A percentile compares a stretch with the other conserved stretches of the same genome.
These are phyloP conservation scores for Platichthys stellatus DNA, from an alignment of 2,113 vertebrate genomes.

Conservation along the genomic window DNA sequence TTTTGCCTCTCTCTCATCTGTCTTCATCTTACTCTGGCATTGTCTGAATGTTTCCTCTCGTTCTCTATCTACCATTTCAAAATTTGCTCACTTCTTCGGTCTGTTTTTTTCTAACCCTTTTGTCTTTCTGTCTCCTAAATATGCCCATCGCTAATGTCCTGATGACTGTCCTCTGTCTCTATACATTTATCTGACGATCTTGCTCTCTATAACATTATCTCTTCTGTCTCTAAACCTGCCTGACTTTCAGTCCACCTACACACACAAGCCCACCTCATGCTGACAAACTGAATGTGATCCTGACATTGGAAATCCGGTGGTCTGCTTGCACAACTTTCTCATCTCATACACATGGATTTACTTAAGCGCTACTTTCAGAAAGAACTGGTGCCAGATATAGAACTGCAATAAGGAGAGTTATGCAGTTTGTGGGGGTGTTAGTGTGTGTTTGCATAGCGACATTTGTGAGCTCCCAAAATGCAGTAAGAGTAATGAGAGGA, in stretches of 20 bases:
- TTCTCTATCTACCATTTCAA: background rate
- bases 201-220: background rate
- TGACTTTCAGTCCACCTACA: constrained; percentile 42
- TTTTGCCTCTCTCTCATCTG: constrained; percentile 7
- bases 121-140: background rate
- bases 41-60: background rate
- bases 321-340: background rate
- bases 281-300: background rate
- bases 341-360: background rate
- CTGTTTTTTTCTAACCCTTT: background rate
- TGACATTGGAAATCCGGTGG: constrained; percentile 3
- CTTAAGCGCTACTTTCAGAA: background rate
- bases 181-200: background rate
- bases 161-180: background rate
- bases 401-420: background rate
- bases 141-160: background rate
- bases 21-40: background rate
- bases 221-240: background rate
- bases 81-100: background rate
- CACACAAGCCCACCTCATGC: background rate
- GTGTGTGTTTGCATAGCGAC: background rate
- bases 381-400: background rate
- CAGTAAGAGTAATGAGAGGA: background rate
- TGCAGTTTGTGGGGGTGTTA: background rate
- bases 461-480: background rate